Base-by-base conservation (phyloP, 2,797 vertebrate species). In the Sylvia borin region DNA sequence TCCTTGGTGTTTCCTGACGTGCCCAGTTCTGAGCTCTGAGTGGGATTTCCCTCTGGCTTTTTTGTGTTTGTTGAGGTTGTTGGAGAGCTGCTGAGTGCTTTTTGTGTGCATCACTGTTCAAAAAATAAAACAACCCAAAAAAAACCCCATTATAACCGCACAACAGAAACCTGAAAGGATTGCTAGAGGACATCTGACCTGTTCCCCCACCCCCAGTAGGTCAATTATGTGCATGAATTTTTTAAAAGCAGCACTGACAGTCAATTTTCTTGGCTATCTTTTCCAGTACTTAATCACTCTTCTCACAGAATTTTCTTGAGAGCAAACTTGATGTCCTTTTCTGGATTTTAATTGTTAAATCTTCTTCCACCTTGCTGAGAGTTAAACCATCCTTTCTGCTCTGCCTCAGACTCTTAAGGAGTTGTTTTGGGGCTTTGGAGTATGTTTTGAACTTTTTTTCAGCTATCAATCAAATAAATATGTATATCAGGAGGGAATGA, bases 151-250 rank as follows among this genome's bases (percentile, higher is more conserved):
- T 58, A 8, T 15, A 32, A 20, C 15, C 4, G 1, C 16, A 7
- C 13, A 13, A 10, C 10, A 31, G 22, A 47, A 45, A 71, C 26
- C 4, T 8, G 70, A 38, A 64, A 48, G 32, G 24, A 7, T 45
- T 78, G 20, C 27, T 50, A 3, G 38, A 72, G 27, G 14, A 20
- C 2, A 14, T 16, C n/a, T 51, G 9, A 5, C 16, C 22, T 27
- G 1, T 48, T 74, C 6, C 13, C 13, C 22, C 54, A 22, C 4
- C 12, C 26, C 1, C 4, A 19, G 45, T 0, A 29, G 27, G 53
- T 32, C 32, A 80, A 11, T 55, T 67, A 4, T 32, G 32, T 16
- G 36, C 36, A 36, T 36, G 36, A 36, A 36, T 36, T 36, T 79
- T 65, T 68, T 53, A 25, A 70, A 79, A 64, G 5, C 7, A 16